Evolutionary conservation across 2,797 vertebrate species (phyloP).

Genomic region (Siniperca undulata): DNA sequence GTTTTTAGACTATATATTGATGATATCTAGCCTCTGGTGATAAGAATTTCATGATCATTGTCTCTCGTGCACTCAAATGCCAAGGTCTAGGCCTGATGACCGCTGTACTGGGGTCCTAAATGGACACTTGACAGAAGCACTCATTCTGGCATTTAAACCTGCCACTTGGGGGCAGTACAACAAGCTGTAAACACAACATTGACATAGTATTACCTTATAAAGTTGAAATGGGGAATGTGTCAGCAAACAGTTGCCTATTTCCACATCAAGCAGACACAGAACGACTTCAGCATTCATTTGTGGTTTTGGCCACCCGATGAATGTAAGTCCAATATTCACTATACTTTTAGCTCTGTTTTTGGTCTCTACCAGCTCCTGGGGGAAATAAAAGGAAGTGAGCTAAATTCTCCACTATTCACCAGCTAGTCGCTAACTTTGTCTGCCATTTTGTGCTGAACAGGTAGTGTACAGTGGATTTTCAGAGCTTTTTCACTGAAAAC

Average conservation of each 20-base stretch:
- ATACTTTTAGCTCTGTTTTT: background rate
- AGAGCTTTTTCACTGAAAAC: background rate
- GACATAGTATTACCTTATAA: background rate
- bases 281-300: background rate
- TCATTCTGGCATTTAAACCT: background rate
- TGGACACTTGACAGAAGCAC: background rate
- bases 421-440: background rate
- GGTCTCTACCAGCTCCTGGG: background rate
- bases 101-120: background rate
- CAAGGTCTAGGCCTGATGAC: background rate
- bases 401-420: background rate
- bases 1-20: slow-evolving; percentile 2
- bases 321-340: background rate
- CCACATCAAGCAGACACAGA: background rate
- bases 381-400: background rate
- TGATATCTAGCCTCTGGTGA: background rate
- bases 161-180: background rate
- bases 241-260: background rate
- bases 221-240: background rate
- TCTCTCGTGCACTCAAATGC: background rate
- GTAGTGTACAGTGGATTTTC: background rate
- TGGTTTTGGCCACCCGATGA: background rate
- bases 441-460: background rate
- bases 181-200: background rate
- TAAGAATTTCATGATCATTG: background rate